Percentiles rank a stretch among this genome's conserved stretches.
Conservation (phyloP, 2,113 vertebrate genomes). For the Perca flavescens region DNA sequence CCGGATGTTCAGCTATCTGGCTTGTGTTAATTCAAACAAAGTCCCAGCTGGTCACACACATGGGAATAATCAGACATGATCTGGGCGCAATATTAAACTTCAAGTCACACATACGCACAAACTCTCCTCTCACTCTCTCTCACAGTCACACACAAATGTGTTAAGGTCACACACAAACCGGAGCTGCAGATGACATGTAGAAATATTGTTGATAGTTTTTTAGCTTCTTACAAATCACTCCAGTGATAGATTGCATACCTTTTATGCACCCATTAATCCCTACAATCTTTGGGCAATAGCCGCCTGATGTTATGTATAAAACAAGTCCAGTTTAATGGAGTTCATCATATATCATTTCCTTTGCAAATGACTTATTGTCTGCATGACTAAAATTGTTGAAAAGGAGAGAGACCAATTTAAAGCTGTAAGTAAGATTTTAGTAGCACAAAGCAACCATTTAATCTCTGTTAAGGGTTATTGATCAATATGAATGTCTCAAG, state of each 20-base stretch:
- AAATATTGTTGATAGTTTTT: constrained; percentile 54
- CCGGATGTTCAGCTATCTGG: constrained; percentile 40
- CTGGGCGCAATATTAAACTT: constrained; percentile 50
- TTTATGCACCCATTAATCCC: constrained; percentile 55
- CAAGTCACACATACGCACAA: constrained; percentile 39
- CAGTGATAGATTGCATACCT: constrained; percentile 54
- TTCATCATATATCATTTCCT: constrained; percentile 52
- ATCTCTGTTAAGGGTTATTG: constrained; percentile 29
- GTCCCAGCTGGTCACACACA: constrained; percentile 63
- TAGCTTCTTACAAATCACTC: constrained; percentile 42
- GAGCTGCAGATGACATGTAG: constrained; percentile 21
- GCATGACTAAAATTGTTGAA: constrained; percentile 34
- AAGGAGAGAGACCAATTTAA: constrained; percentile 23
- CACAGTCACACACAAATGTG: neutral
- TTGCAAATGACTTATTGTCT: constrained; percentile 30
- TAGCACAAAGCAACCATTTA: constrained; percentile 10
- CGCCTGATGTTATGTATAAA: constrained; percentile 61
- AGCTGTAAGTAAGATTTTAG: constrained; percentile 44
- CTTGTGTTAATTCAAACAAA: constrained; percentile 61
- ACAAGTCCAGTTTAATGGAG: constrained; percentile 59
- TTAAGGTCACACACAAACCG: constrained; percentile 43
- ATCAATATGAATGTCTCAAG: constrained; percentile 35
- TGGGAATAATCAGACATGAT: constrained; percentile 74
- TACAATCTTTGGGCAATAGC: constrained; percentile 25
- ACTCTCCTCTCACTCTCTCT: constrained; percentile 14